Base-by-base conservation (phyloP, 2,797 vertebrate species). In the Borostomias antarcticus region DNA sequence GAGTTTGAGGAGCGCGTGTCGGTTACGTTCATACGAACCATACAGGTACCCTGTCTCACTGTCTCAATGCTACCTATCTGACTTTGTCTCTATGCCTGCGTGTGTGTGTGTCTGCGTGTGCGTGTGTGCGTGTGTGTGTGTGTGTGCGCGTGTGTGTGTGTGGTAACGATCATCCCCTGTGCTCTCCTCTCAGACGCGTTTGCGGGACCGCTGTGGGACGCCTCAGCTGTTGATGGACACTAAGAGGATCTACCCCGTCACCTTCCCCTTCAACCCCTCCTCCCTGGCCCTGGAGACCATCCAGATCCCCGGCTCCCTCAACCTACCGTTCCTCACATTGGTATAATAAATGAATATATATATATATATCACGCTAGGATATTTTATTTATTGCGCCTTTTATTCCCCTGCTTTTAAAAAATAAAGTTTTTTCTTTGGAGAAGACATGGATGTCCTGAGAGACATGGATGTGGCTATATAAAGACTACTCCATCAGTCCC, bases 1-100 rank as follows among this genome's bases (percentile, higher is more conserved):
- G 98, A 98, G 73, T 99, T 99, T 89, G 98, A 99, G 88, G 98
- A 99, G 85, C 92, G 98, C 82, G 98, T 99, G 66, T 93, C 96
- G 0, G 93, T 98, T 0, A 84, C 94, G 0, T 99, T 99, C 91
- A 99, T 99, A 89, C 93, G 96, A 81, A 98, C 95, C 58, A 99
- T 99, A 91, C 96, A 98, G 97, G 97, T 98, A 89, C 82, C 40
- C 40, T 45, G 29, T 8, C n/a, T n/a, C n/a, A 59, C 47, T 26
- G 47, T 2, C 56, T n/a, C n/a, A n/a, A n/a, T n/a, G n/a, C n/a
- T n/a, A n/a, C n/a, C n/a, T n/a, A n/a, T n/a, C 17, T 0, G 43
- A 58, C 11, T 29, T 17, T 9, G 1, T 26, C 11, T 54, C 15
- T 17, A 29, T 17, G 58, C 60, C 32, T 45, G 21, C 48, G 26